These are phyloP conservation scores for Spheniscus humboldti DNA, from an alignment of 2,797 vertebrate species.

Conservation along the genomic window DNA sequence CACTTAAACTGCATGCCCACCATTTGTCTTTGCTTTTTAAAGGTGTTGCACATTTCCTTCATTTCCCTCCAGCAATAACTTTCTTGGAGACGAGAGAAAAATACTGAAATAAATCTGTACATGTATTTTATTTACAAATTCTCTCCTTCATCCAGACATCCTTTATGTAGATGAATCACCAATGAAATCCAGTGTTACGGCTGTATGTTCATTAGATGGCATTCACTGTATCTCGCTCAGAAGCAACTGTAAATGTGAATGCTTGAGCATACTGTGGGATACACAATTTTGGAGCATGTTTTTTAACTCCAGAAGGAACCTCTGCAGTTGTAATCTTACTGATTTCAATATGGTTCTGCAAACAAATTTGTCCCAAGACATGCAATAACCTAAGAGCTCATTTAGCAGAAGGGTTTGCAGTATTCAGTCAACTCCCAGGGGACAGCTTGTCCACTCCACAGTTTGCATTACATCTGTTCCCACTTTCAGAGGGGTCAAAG, in stretches of 20 bases:
- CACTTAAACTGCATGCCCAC: neutral
- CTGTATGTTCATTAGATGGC: neutral
- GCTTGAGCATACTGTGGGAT: neutral
- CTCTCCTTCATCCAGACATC: neutral
- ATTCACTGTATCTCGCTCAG: neutral
- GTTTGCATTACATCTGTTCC: neutral
- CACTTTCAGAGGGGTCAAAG: constrained; percentile 10
- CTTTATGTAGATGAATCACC: neutral
- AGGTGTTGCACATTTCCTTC: neutral
- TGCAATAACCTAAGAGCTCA: neutral
- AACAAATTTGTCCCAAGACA: neutral
- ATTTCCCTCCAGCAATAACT: neutral
- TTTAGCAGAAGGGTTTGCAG: neutral
- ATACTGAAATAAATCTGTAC: neutral
- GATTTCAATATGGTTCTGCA: neutral
- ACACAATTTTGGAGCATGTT: neutral
- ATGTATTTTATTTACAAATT: neutral
- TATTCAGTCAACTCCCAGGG: neutral
- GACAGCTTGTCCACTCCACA: neutral
- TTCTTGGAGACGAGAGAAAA: neutral
- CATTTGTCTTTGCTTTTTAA: neutral
- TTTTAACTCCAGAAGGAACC: neutral
- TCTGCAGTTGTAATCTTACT: neutral
- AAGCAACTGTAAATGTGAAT: neutral
- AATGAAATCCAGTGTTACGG: neutral